Evolutionary conservation across 2,113 vertebrate species (phyloP).

Genomic region (Nothoprocta perdicaria): DNA sequence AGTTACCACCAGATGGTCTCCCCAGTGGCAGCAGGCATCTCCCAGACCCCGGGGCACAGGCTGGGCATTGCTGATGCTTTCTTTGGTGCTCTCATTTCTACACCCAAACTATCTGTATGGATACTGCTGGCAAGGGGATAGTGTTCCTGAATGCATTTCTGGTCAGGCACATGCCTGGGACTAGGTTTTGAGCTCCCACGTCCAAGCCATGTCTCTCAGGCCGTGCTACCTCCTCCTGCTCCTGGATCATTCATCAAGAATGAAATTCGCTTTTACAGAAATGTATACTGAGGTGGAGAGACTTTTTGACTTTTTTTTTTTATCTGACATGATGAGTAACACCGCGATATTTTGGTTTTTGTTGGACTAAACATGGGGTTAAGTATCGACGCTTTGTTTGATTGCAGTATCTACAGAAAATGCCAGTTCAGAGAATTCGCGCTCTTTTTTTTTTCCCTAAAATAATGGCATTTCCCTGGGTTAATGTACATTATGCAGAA

Average conservation of each 20-base stretch:
- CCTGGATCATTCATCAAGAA: fast-evolving
- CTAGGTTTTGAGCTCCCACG: neutral
- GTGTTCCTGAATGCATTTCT: neutral
- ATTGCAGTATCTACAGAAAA: neutral
- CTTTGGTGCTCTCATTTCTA: neutral
- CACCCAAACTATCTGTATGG: neutral
- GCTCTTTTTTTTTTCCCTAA: neutral
- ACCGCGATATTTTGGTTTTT: fast-evolving
- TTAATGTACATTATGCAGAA: neutral
- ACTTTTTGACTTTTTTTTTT: neutral
- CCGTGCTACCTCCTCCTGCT: neutral
- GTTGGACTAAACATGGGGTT: neutral
- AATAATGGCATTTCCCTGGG: neutral
- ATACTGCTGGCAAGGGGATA: neutral
- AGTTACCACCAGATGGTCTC: neutral
- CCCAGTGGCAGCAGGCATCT: neutral
- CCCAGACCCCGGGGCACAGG: neutral
- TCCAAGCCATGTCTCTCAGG: fast-evolving
- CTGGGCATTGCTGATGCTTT: neutral
- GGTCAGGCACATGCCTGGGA: fast-evolving
- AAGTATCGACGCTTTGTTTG: fast-evolving
- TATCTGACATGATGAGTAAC: neutral
- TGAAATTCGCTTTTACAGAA: neutral
- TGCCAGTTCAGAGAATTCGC: neutral
- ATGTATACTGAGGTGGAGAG: neutral